Evolutionary conservation across 2,797 vertebrate genomes (phyloP).

Genomic region (Pipistrellus pygmaeus): DNA sequence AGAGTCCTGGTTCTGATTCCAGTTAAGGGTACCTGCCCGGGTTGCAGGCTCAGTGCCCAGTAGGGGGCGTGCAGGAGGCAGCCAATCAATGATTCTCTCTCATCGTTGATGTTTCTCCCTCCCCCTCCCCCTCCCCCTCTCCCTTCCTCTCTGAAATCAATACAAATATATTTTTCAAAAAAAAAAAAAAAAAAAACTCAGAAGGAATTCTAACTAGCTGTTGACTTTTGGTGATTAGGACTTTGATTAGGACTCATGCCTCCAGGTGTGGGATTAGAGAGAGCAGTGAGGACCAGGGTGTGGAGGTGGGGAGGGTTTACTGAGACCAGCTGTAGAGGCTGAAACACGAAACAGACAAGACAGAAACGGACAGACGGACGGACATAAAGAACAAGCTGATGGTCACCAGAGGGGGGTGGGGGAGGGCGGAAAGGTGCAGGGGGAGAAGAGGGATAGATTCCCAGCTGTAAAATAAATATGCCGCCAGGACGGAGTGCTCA

Average conservation of each 20-base stretch:
- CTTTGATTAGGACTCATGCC: not conserved
- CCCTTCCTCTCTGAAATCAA: too few species aligned
- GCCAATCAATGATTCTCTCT: too few species aligned
- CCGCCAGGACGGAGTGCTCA: too few species aligned
- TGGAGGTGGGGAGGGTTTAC: rapidly evolving
- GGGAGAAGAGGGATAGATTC: not conserved
- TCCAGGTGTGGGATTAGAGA: not conserved
- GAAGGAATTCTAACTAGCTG: not conserved
- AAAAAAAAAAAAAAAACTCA: not conserved
- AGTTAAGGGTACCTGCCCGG: too few species aligned
- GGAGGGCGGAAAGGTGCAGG: not conserved
- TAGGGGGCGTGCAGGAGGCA: too few species aligned
- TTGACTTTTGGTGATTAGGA: not conserved
- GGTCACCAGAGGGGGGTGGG: not conserved
- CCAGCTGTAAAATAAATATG: not conserved
- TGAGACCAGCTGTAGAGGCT: rapidly evolving
- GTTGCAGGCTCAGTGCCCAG: too few species aligned
- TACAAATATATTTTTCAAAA: too few species aligned
- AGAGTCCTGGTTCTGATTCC: too few species aligned
- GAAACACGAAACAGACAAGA: not conserved
- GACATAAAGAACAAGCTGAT: not conserved
- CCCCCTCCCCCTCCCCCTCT: too few species aligned
- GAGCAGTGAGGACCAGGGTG: too few species aligned
- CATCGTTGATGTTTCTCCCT: too few species aligned
- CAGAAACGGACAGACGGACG: not conserved